Base-by-base conservation (phyloP, 1,140 invertebrate species). In the Drosophila guanche region DNA sequence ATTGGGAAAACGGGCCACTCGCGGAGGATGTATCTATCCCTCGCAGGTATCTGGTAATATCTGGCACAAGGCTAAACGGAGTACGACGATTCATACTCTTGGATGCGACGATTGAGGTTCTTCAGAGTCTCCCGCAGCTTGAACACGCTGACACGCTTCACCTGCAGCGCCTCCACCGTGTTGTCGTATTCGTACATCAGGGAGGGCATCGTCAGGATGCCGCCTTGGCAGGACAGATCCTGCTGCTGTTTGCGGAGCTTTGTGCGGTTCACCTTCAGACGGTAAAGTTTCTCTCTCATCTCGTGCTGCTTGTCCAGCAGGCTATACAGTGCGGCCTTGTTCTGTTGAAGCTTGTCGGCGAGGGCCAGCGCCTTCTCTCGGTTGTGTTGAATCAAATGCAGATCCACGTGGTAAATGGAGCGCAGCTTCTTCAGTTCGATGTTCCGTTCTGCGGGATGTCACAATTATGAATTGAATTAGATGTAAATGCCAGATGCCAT, bases 171-270 rank as follows among this genome's bases (percentile, higher is more conserved):
- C 0, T 58, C 16, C 4, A 76, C 22, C 0, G 90, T 91, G 0
- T 23, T 4, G 54, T 91, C 90, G 41, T 65, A 91, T 37, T 91
- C 90, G 7, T 54, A 46, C 75, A 91, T 72, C 10, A 91, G 58
- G 0, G 62, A 33, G 0, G 89, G 90, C 62, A 86, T 86, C 2
- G 77, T 45, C 2, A 91, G 50, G 5, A 91, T 75, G 6, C 90
- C 90, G 10, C 86, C 75, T 22, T 78, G 57, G 5, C 29, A 63
- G 4, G 47, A 45, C 1, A 88, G 25, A 14, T 86, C 83, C 6
- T 33, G 46, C 7, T 57, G 45, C 27, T 14, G 29, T 14, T 88
- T 68, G 0, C 74, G 73, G 0, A 78, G 12, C 3, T 5, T 25
- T 0, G 40, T 60, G 0, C 69, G 60, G 3, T 65, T 41, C 29